Evolutionary conservation across 2,797 vertebrate species (phyloP).

Genomic region (Anableps anableps): DNA sequence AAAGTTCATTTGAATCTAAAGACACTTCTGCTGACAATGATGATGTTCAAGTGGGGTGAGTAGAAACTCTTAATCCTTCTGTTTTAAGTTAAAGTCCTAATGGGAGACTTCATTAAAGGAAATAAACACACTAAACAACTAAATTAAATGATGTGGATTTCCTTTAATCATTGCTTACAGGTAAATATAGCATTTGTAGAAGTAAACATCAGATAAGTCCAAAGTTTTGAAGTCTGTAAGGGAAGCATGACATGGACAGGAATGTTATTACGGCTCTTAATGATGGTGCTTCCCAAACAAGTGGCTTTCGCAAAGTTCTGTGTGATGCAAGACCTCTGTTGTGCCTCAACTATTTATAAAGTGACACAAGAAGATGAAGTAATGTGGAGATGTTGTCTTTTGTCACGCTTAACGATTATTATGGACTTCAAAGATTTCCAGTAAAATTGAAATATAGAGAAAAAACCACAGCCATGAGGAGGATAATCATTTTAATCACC

Average conservation of each 20-base stretch:
- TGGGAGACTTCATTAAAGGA: slow-evolving; percentile 2
- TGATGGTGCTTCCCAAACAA: slow-evolving; percentile 39
- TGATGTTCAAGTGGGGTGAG: slow-evolving; percentile 86
- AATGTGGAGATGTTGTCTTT: slow-evolving; percentile 26
- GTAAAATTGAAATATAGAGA: slow-evolving; percentile 11
- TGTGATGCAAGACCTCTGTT: slow-evolving; percentile 15
- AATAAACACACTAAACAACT: neutral
- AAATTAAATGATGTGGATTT: neutral
- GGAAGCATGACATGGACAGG: neutral
- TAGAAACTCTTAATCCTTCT: slow-evolving; percentile 18
- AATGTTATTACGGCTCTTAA: slow-evolving; percentile 17
- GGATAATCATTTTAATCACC: slow-evolving; percentile 5
- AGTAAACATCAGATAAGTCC: neutral
- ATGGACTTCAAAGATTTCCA: slow-evolving; percentile 20
- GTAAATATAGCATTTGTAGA: neutral
- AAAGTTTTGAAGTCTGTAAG: neutral
- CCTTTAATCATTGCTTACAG: neutral
- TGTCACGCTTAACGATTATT: slow-evolving; percentile 36
- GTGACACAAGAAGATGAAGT: slow-evolving; percentile 5
- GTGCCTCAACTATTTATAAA: slow-evolving; percentile 7
- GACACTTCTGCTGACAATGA: slow-evolving; percentile 78
- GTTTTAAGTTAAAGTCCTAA: slow-evolving; percentile 21
- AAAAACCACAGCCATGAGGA: neutral
- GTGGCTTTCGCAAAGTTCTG: slow-evolving; percentile 23
- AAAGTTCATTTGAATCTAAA: slow-evolving; percentile 69